Base-by-base conservation (phyloP, 2,888 invertebrate species). In the Rambutsinella grinnellia region DNA sequence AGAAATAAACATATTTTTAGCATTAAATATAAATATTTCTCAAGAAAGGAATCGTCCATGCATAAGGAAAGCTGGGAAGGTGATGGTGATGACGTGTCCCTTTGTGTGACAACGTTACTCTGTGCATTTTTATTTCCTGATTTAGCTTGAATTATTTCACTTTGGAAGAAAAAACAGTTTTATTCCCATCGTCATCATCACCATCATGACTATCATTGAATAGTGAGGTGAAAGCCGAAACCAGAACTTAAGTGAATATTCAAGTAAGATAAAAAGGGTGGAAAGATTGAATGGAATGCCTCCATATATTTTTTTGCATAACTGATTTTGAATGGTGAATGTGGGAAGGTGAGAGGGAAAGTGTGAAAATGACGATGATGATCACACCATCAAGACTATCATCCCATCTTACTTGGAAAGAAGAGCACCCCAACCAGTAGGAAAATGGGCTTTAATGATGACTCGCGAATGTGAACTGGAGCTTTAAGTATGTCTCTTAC, bases 1-100 rank as follows among this genome's bases (percentile, higher is more conserved):
- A 60, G 28, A 60, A 44, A 28, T n/a, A 60, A 60, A 62, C 62
- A 62, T 62, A n/a, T 23, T 62, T 62, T 49, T 13, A 49, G 47
- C 62, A 62, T 62, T 62, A 49, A 36, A 13, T 13, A 36, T 36
- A 36, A 36, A 36, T 36, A 36, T 15, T 13, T 26, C 15, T 49
- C 23, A 47, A 36, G 13, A 36, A 36, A 36, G 36, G 5, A 36
- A 8, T 5, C 36, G 36, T 36, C 6, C 13, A 13, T 36, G 36
- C 13, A 8, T 36, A 36, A 13, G 36, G 5, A 36, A 36, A 36
- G 36, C 5, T 8, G 36, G 13, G 36, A 36, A 36, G 36, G 36
- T 13, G 36, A 36, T 36, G n/a, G 13, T 36, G 36, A 36, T 13
- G 36, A 36, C 13, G 13, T 36, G 36, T 36, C 36, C 13, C 36